Conservation (phyloP, 1,140 invertebrate genomes). For the Agraylea sexmaculata region DNA sequence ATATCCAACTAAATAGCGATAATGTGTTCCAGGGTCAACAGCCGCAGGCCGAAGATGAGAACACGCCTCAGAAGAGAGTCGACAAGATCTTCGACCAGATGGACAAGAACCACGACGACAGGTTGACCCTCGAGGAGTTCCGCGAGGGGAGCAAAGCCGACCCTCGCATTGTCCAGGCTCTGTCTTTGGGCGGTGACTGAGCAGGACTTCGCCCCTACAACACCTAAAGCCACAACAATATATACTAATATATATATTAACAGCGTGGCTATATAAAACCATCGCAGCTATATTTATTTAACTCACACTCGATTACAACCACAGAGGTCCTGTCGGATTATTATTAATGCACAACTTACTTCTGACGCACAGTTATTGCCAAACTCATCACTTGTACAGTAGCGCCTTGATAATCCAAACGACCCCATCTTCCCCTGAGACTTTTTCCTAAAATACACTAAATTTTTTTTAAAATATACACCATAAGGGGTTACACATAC, state of each 20-base stretch:
- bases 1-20: too few relatives aligned
- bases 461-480: too few relatives aligned
- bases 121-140: constrained; percentile 94
- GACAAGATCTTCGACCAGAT: constrained; percentile 97
- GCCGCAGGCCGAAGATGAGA: constrained; percentile 83
- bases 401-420: too few relatives aligned
- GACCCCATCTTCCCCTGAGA: too few relatives aligned
- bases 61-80: constrained; percentile 89
- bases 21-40: constrained; percentile 72
- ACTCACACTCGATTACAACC: not conserved
- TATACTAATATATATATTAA: not conserved
- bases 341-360: not conserved
- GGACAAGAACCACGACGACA: constrained; percentile 98
- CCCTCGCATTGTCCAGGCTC: constrained; percentile 94
- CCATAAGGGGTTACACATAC: too few relatives aligned
- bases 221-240: not conserved
- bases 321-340: not conserved
- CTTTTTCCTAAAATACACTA: too few relatives aligned
- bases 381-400: not conserved
- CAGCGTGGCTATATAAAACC: not conserved
- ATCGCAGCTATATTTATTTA: not conserved
- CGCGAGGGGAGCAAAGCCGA: constrained; percentile 97
- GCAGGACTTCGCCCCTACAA: not conserved
- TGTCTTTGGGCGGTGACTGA: constrained; percentile 68
- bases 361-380: not conserved